Evolutionary conservation across 2,113 vertebrate genomes (phyloP), one percentile per base, ranked within the genome.

Genomic region (Aleadryas rufinucha): DNA sequence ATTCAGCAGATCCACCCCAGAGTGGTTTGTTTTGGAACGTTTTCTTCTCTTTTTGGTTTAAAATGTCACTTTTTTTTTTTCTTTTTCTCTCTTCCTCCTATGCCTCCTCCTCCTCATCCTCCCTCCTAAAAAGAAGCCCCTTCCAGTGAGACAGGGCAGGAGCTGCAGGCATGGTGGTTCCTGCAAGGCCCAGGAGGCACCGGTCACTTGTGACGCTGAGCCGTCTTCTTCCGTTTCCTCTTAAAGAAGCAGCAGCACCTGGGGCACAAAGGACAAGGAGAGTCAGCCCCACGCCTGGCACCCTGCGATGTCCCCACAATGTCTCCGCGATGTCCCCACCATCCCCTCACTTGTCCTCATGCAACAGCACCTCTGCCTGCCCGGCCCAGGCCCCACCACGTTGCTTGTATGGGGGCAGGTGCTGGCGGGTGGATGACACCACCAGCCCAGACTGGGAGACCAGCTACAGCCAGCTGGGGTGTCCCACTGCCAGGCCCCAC

Each of bases 171-270:
- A 68, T 17, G 87, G 93, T 65, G 90, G 77, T 97, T 90, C 97
- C 97, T 95, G 93, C 94, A 93, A 94, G 95, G 96, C 97, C 96
- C 97, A 97, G 96, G 97, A 98, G 98, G 97, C 98, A 96, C 92
- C 54, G 96, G 98, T 99, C 99, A 99, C 99, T 99, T 99, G 98
- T 99, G 99, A 88, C 99, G 98, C 82, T 99, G 98, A 54, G 98
- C 98, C 78, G 99, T 99, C 98, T 99, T 99, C 99, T 99, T 99
- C 98, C 99, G 98, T 99, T 99, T 99, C 97, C 99, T 98, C 98
- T 99, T 99, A 98, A 99, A 99, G 98, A 99, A 99, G 96, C 99
- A 99, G 98, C 99, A 99, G 99, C 99, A 99, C 99, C 99, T 99
- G 98, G 77, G 93, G 97, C 97, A 97, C 87, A 97, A 98, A 97